Percentiles rank a stretch among this genome's conserved stretches.
Evolutionary conservation across 2,888 invertebrate genomes (phyloP).

Genomic region (Eilema caniola): DNA sequence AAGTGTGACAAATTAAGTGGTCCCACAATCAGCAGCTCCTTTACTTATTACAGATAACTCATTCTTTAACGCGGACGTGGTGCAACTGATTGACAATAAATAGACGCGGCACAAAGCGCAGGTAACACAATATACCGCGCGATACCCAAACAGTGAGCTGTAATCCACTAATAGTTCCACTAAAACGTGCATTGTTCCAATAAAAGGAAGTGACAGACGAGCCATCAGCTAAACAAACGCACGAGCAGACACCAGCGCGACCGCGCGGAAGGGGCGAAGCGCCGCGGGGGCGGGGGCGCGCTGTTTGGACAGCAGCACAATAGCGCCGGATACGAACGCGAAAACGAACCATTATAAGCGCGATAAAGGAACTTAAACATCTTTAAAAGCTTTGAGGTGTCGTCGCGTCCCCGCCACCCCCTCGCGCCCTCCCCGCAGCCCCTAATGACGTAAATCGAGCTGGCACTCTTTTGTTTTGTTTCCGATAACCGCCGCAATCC

Average conservation of each 20-base stretch:
- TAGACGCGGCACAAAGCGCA: conserved; percentile 20
- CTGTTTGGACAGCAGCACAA: conserved; percentile 77
- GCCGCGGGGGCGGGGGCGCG: conserved; percentile 33
- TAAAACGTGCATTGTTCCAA: conserved; percentile 57
- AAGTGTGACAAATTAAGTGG: neutral
- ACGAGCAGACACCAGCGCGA: conserved; percentile 44
- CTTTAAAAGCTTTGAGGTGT: conserved; percentile 65
- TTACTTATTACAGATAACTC: neutral
- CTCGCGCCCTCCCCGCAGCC: conserved; percentile 40
- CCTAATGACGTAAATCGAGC: conserved; percentile 82
- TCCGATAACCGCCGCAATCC: conserved; percentile 69
- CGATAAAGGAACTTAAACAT: conserved; percentile 57
- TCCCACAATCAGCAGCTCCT: neutral
- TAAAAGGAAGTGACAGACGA: conserved; percentile 55
- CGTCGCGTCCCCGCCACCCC: conserved; percentile 33
- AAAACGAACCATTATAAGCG: conserved; percentile 65
- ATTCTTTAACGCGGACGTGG: conserved; percentile 19
- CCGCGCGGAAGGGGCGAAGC: conserved; percentile 60
- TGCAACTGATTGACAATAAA: conserved; percentile 21
- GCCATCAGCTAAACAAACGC: conserved; percentile 54
- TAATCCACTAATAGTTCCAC: conserved; percentile 47
- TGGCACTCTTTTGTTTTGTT: conserved; percentile 77
- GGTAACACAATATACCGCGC: conserved; percentile 52
- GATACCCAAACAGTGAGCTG: conserved; percentile 56
- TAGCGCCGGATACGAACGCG: conserved; percentile 69